Percentiles rank a stretch among this genome's conserved stretches.
Evolutionary conservation across 1,140 invertebrate species (phyloP).

Genomic region (Coboldia fuscipes): DNA sequence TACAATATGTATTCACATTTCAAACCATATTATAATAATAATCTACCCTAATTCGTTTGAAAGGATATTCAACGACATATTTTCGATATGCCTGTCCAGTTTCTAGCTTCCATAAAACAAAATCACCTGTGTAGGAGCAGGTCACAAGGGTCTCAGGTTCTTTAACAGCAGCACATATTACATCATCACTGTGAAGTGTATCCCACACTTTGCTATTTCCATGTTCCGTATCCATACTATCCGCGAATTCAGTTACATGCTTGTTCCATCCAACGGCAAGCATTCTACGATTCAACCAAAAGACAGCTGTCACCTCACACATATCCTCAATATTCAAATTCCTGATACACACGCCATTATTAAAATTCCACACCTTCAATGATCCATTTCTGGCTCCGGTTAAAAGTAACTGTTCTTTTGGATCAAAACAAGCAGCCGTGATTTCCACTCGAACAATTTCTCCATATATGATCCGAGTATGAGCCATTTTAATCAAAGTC

Average conservation of each 20-base stretch:
- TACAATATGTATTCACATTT: no score
- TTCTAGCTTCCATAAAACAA: constrained; percentile 54
- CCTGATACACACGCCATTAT: constrained; percentile 40
- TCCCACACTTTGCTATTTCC: constrained; percentile 35
- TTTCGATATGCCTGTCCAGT: constrained; percentile 40
- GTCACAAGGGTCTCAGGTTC: constrained; percentile 44
- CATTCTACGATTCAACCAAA: constrained; percentile 38
- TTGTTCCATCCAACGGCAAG: constrained; percentile 48
- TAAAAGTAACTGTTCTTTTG: constrained; percentile 37
- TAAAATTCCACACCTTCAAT: constrained; percentile 60
- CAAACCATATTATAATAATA: no score
- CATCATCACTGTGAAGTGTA: constrained; percentile 44
- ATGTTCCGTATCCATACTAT: constrained; percentile 25
- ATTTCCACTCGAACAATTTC: constrained; percentile 42
- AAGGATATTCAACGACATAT: constrained; percentile 26
- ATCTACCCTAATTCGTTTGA: constrained; percentile 12
- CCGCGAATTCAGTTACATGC: constrained; percentile 42
- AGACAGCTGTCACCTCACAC: constrained; percentile 31
- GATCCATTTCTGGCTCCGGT: constrained; percentile 45
- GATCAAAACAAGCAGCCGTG: constrained; percentile 51
- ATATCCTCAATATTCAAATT: constrained; percentile 34
- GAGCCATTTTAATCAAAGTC: constrained; percentile 36
- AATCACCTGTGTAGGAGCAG: constrained; percentile 45
- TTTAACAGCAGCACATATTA: constrained; percentile 35
- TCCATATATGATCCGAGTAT: constrained; percentile 32